phyloP scores from a whole-genome alignment of 2,113 vertebrate species.

The Psilopsiagon aymara region DNA sequence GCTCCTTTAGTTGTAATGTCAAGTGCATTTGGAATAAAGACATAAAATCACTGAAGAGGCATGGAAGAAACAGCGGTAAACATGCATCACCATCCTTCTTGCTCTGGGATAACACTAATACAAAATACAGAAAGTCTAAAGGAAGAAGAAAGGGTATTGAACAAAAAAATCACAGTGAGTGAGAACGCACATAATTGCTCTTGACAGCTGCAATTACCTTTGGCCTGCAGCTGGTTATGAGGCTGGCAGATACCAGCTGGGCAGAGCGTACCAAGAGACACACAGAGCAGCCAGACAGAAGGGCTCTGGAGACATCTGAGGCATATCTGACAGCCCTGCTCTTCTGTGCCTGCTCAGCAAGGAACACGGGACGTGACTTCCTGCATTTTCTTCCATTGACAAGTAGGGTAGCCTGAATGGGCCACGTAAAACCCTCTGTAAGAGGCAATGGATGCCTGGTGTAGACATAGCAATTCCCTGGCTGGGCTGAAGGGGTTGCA shows the following conservation, averaged over 20 bases:
- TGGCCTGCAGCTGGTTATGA: slow-evolving; percentile 8
- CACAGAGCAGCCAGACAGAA: not conserved
- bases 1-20: not conserved
- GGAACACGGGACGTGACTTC: not conserved
- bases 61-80: not conserved
- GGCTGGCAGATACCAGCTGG: slow-evolving; percentile 25
- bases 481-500: not conserved
- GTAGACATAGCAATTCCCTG: not conserved
- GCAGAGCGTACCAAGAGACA: not conserved
- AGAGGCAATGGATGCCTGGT: not conserved
- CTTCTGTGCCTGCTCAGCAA: not conserved
- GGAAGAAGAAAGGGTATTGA: not conserved
- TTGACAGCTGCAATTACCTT: slow-evolving; percentile 53
- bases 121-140: not conserved
- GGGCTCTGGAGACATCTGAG: not conserved
- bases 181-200: not conserved
- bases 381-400: not conserved
- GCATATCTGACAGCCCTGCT: not conserved
- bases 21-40: not conserved
- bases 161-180: not conserved
- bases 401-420: not conserved
- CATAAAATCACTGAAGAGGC: not conserved
- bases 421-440: not conserved
- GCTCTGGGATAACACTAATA: not conserved
- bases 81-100: not conserved